These are phyloP conservation scores for Coturnix japonica DNA, from an alignment of 2,113 vertebrate species.

Conservation along the genomic window DNA sequence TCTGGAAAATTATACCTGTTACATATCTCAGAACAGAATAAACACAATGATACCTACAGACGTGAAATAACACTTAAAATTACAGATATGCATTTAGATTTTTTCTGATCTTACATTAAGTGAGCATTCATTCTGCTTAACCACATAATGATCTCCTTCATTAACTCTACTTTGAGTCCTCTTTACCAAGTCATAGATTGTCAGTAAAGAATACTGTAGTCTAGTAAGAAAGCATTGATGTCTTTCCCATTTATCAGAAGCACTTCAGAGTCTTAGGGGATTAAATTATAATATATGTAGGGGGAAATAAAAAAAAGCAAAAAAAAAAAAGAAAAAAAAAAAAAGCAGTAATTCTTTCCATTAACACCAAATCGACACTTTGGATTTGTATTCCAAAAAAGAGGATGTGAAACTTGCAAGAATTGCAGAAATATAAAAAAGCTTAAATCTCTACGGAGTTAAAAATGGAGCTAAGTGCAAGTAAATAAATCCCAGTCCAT, in stretches of 20 bases:
- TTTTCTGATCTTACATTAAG: neutral
- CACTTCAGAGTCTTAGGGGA: neutral
- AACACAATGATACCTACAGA: neutral
- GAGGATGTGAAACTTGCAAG: neutral
- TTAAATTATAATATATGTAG: neutral
- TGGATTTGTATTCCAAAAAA: neutral
- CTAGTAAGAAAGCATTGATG: neutral
- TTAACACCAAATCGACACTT: neutral
- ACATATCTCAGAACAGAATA: neutral
- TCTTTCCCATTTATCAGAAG: neutral
- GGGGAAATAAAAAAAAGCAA: too few relatives aligned
- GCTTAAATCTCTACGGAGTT: neutral
- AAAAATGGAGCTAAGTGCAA: neutral
- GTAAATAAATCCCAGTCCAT: neutral
- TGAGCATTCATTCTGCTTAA: neutral
- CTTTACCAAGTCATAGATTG: neutral
- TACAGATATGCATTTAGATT: neutral
- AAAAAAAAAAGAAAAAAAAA: neutral
- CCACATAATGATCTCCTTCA: neutral
- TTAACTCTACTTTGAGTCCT: neutral
- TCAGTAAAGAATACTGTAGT: neutral
- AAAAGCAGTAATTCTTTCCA: neutral
- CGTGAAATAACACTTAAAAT: neutral
- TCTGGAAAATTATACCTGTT: neutral
- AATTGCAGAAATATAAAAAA: neutral